phyloP scores from a whole-genome alignment of 2,113 vertebrate species.

The Siniperca knerii region DNA sequence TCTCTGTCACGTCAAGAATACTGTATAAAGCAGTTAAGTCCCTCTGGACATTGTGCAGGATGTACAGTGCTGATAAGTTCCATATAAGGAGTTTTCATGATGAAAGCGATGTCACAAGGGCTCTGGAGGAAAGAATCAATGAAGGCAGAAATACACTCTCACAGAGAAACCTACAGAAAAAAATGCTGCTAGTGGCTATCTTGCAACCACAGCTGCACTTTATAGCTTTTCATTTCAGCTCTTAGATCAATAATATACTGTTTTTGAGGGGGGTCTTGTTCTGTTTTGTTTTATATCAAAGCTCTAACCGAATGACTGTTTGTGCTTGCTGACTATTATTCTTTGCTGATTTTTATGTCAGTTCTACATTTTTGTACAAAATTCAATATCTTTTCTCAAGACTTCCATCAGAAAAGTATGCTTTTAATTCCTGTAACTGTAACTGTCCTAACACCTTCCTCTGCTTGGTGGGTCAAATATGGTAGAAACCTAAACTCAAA shows the following conservation, averaged over 20 bases:
- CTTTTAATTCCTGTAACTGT: neutral
- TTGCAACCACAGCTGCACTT: neutral
- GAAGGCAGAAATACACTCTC: neutral
- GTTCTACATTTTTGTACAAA: neutral
- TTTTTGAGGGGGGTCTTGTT: neutral
- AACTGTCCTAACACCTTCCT: neutral
- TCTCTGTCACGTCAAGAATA: neutral
- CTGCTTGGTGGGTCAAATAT: neutral
- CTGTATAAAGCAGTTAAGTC: conserved; percentile 1
- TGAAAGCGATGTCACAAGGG: neutral
- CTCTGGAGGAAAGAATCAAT: neutral
- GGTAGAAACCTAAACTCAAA: neutral
- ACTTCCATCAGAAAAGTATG: neutral
- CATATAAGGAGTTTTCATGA: conserved; percentile 26
- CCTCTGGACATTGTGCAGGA: neutral
- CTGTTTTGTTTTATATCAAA: neutral
- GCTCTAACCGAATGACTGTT: neutral
- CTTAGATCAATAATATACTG: neutral
- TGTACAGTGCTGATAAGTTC: conserved; percentile 8
- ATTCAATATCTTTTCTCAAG: neutral
- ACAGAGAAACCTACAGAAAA: neutral
- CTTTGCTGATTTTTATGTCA: neutral
- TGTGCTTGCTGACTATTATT: neutral
- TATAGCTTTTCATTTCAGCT: neutral
- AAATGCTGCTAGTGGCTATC: neutral